These are phyloP conservation scores for Ichneumoninae sp. DNA, from an alignment of 2,888 invertebrate species.

Conservation along the genomic window DNA sequence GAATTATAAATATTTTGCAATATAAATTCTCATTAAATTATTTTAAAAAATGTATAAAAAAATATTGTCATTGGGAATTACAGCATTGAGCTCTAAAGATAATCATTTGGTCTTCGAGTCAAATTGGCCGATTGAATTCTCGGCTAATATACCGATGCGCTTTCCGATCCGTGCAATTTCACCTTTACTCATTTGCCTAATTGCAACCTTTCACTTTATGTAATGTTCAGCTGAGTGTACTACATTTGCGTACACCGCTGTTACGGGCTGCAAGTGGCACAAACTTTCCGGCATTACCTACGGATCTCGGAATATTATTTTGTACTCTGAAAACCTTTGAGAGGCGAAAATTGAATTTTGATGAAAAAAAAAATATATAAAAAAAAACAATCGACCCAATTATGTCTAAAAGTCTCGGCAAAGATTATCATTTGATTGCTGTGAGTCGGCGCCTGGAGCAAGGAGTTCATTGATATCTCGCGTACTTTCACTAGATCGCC, in stretches of 20 bases:
- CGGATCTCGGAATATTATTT: conserved; percentile 11
- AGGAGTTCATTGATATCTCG: conserved; percentile 64
- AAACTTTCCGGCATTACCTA: neutral
- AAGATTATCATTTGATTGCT: conserved; percentile 45
- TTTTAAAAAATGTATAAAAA: neutral
- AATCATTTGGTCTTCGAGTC: neutral
- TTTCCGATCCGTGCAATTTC: conserved; percentile 72
- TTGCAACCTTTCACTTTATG: conserved; percentile 79
- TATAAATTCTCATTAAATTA: neutral
- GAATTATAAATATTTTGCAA: neutral
- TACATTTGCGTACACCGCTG: conserved; percentile 22
- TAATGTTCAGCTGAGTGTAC: conserved; percentile 66
- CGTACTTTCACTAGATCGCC: conserved; percentile 59
- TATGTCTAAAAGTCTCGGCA: neutral
- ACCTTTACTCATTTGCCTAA: conserved; percentile 71
- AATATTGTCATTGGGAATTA: neutral
- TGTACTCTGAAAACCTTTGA: neutral
- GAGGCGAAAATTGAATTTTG: neutral
- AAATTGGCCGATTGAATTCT: conserved; percentile 42
- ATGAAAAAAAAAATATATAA: neutral
- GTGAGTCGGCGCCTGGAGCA: conserved; percentile 19
- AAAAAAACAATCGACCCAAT: neutral
- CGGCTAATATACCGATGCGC: conserved; percentile 48
- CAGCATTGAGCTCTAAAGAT: neutral
- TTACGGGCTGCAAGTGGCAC: neutral